Evolutionary conservation across 1,140 invertebrate species (phyloP), one percentile per base, ranked within the genome.

Genomic region (Ruditapes philippinarum): DNA sequence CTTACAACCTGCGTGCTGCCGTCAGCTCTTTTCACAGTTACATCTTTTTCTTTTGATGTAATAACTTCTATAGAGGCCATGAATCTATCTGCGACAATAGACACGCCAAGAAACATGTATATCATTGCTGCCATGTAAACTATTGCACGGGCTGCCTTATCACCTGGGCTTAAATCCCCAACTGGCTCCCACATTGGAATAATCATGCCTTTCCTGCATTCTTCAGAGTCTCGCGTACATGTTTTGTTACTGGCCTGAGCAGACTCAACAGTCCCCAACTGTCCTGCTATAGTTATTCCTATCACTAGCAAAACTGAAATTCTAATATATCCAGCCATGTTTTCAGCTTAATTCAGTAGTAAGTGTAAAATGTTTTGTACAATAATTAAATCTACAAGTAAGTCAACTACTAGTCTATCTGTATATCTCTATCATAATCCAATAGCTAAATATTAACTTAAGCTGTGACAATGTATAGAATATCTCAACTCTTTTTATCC

Each of bases 61-160:
- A 99, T 99, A 85, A 99, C 99, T 97, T 99, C 99, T 95, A 99
- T 99, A 89, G 99, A 98, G 1, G 98, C 98, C 99, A 99, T 99
- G 96, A 99, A 99, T 17, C 99, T 97, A 96, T 99, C 99, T 40
- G 99, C 99, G 51, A 99, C 98, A 94, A 99, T 99, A 87, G 99
- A 99, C 5, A 99, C 99, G 45, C 99, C 99, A 93, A 99, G 98
- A 96, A 99, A 99, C 91, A 99, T 97, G 95, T 99, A 99, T 51
- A 98, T 95, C 95, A 99, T 97, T 25, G 97, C 96, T 5, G 98
- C 92, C 95, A 99, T 99, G 95, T 99, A 99, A 33, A 99, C 97
- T 49, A 98, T 91, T n/a, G 99, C 99, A 11, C 99, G 97, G 0
- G 97, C 96, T 22, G 97, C 94, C 73, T 97, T 96, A 96, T 99